Base-by-base conservation (phyloP, 2,797 vertebrate genomes). In the Chromobotia macracanthus region DNA sequence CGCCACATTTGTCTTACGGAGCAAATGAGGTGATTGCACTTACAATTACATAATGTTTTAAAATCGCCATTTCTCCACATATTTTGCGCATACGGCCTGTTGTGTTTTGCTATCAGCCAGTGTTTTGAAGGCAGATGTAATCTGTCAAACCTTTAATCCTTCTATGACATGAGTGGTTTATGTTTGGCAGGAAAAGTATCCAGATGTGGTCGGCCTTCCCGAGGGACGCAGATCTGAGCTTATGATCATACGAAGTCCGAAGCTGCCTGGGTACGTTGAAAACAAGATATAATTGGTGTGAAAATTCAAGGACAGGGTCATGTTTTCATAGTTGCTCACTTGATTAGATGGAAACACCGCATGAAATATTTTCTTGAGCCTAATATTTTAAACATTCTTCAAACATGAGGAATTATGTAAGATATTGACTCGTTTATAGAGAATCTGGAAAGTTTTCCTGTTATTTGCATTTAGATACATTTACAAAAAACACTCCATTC, bases 161-260 rank as follows among this genome's bases (percentile, higher is more conserved):
- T 41, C 58, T 48, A 25, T 41, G 51, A 51, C 15, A 38, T 0
- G 18, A 41, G 46, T 5, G 48, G 9, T 56, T 63, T 55, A 79
- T 80, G 0, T 83, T 58, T 80, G 67, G 79, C 87, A 99, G 97
- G 88, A 85, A 12, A 96, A 95, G 82, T 96, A 96, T 71, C 95
- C 95, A 0, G 84, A 92, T 0, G 1, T 91, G 0, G 93, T 97
- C 31, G 86, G 80, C 51, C 93, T 98, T 77, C 92, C 95, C 0
- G 93, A 93, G 80, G 96, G 95, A 66, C 75, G 87, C 64, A 79
- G 75, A 63, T 94, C 94, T 11, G 92, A 94, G 78, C 86, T 89
- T 77, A 92, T 98, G 82, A 73, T 71, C 19, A 83, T 98, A 38
- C 92, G 44, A 81, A 95, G 87, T 69, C 81, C 93, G 16, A 74